Percentiles rank a stretch among this genome's conserved stretches.
Conservation (phyloP, 2,797 vertebrate species). For the Mormyrus hasselquistii region DNA sequence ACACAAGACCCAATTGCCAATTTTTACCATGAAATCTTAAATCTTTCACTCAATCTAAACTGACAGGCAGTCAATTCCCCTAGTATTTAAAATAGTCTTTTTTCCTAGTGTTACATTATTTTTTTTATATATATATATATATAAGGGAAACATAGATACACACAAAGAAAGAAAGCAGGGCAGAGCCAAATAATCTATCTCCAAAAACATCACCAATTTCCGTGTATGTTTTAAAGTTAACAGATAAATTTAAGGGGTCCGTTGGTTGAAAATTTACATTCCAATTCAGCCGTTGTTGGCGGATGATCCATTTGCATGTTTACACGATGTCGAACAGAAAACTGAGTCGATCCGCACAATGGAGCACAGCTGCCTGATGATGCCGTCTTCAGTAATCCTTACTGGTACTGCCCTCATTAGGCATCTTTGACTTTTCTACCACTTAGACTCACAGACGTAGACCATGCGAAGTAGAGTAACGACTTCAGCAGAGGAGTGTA, state of each 20-base stretch:
- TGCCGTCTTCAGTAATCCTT: neutral
- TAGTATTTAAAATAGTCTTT: neutral
- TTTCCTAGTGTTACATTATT: neutral
- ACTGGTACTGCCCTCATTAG: neutral
- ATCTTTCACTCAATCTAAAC: neutral
- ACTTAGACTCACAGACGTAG: neutral
- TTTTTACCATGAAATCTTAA: constrained; percentile 8
- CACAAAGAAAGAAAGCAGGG: neutral
- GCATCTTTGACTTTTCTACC: neutral
- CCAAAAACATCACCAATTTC: neutral
- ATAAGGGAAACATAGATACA: constrained; percentile 12
- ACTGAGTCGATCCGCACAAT: neutral
- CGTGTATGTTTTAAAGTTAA: neutral
- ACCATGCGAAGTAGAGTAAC: neutral
- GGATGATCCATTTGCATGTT: neutral
- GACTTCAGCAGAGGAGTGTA: constrained; percentile 11
- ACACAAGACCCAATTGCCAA: neutral
- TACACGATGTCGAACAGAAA: neutral
- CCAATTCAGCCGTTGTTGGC: neutral
- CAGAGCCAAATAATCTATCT: constrained; percentile 15
- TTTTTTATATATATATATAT: neutral
- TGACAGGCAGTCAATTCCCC: neutral
- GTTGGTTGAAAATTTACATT: neutral
- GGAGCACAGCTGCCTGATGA: neutral
- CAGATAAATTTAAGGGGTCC: neutral